A percentile compares a stretch with the other conserved stretches of the same genome.
These are phyloP conservation scores for Hirtodrosophila alboralis DNA, from an alignment of 2,888 invertebrate species.

Conservation along the genomic window DNA sequence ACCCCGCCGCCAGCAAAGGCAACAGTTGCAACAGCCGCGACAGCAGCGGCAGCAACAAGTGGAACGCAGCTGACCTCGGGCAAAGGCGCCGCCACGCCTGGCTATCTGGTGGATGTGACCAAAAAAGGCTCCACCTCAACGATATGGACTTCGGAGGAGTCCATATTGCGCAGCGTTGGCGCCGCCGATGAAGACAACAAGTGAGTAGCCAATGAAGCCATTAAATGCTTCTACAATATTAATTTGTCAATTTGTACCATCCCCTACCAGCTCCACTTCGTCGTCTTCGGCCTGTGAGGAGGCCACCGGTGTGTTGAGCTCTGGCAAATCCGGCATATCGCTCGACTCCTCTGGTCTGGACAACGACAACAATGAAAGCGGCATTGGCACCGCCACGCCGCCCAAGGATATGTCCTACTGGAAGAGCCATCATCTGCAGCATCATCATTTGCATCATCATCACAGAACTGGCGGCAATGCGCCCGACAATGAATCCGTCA, in stretches of 20 bases:
- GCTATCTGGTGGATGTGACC: slow-evolving; percentile 81
- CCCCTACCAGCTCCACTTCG: slow-evolving; percentile 82
- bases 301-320: slow-evolving; percentile 82
- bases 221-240: slow-evolving; percentile 20
- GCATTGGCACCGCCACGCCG: slow-evolving; percentile 83
- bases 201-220: slow-evolving; percentile 70
- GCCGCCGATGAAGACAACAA: slow-evolving; percentile 85
- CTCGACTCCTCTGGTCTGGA: slow-evolving; percentile 83
- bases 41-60: slow-evolving; percentile 23
- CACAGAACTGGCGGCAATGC: slow-evolving; percentile 53
- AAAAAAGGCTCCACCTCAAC: slow-evolving; percentile 84
- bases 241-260: slow-evolving; percentile 20
- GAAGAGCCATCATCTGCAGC: slow-evolving; percentile 75
- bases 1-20: slow-evolving; percentile 63
- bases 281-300: slow-evolving; percentile 84
- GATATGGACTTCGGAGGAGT: slow-evolving; percentile 84
- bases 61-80: slow-evolving; percentile 56
- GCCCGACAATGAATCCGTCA: slow-evolving; percentile 81
- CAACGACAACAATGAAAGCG: slow-evolving; percentile 83
- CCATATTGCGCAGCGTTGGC: slow-evolving; percentile 83
- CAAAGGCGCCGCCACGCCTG: slow-evolving; percentile 60
- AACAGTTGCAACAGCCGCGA: slow-evolving; percentile 17
- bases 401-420: slow-evolving; percentile 83
- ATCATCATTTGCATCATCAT: slow-evolving; percentile 63
- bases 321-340: slow-evolving; percentile 84